A percentile compares a stretch with the other conserved stretches of the same genome.
Conservation (phyloP, 1,140 invertebrate genomes). For the Scaptomyza pallida region DNA sequence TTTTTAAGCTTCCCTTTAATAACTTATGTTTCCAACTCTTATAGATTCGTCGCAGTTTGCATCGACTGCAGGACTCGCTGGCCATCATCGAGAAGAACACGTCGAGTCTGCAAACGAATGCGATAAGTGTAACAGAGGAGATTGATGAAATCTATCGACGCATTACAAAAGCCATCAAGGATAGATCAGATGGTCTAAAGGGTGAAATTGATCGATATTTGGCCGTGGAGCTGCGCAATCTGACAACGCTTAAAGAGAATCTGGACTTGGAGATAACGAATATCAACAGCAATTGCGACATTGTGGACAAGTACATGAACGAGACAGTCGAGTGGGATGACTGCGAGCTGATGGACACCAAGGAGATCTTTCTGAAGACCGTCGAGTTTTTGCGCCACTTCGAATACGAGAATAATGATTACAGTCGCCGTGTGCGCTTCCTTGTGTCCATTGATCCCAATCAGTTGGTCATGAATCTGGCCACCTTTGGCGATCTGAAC, state of each 20-base stretch:
- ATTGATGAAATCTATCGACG: constrained; percentile 96
- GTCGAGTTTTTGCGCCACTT: constrained; percentile 97
- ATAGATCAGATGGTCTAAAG: constrained; percentile 94
- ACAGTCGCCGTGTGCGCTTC: constrained; percentile 92
- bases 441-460: constrained; percentile 95
- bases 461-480: constrained; percentile 92
- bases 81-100: constrained; percentile 94
- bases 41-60: constrained; percentile 91
- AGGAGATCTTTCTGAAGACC: constrained; percentile 96
- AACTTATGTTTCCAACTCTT: background rate
- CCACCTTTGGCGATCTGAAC: constrained; percentile 94
- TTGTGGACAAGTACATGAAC: constrained; percentile 97
- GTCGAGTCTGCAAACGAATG: constrained; percentile 92
- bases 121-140: constrained; percentile 93
- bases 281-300: constrained; percentile 97
- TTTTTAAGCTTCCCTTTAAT: background rate
- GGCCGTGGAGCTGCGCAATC: constrained; percentile 91
- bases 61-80: constrained; percentile 93
- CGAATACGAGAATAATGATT: constrained; percentile 95
- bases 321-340: constrained; percentile 95
- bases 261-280: constrained; percentile 96
- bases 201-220: constrained; percentile 95
- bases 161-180: constrained; percentile 95
- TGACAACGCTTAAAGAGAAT: constrained; percentile 95
- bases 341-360: constrained; percentile 95